Evolutionary conservation across 2,888 invertebrate species (phyloP).

Genomic region (Prostheceraeus crozeri): DNA sequence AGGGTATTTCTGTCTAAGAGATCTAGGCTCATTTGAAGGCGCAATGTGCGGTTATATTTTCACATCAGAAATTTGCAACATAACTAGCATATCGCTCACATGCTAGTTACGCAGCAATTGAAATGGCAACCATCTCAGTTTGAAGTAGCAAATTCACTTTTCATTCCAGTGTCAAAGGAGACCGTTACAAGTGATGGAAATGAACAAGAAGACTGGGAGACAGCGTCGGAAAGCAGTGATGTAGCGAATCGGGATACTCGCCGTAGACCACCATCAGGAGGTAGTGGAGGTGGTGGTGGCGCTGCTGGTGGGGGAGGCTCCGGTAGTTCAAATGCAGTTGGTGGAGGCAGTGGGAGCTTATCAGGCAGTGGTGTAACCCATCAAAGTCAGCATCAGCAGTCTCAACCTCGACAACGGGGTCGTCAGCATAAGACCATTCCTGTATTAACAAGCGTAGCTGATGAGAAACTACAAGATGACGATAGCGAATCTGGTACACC

Average conservation of each 20-base stretch:
- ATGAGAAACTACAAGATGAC: no score
- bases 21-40: no score
- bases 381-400: constrained; percentile 1
- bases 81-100: no score
- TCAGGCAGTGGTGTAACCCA: neutral
- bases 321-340: neutral
- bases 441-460: no score
- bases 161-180: no score
- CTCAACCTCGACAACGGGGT: constrained; percentile 1
- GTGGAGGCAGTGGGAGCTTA: neutral
- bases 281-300: neutral
- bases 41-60: no score
- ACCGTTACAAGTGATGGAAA: constrained; percentile 4
- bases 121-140: no score
- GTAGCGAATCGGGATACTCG: constrained; percentile 6
- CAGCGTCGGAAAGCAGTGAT: constrained; percentile 36
- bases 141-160: no score
- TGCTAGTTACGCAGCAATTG: no score
- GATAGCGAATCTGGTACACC: no score
- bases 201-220: constrained; percentile 38
- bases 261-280: neutral
- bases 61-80: no score
- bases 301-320: constrained; percentile 9
- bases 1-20: no score
- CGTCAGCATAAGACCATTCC: constrained; percentile 2